phyloP scores from a whole-genome alignment of 2,797 vertebrate genomes.

The Petrocephalus sullivani region DNA sequence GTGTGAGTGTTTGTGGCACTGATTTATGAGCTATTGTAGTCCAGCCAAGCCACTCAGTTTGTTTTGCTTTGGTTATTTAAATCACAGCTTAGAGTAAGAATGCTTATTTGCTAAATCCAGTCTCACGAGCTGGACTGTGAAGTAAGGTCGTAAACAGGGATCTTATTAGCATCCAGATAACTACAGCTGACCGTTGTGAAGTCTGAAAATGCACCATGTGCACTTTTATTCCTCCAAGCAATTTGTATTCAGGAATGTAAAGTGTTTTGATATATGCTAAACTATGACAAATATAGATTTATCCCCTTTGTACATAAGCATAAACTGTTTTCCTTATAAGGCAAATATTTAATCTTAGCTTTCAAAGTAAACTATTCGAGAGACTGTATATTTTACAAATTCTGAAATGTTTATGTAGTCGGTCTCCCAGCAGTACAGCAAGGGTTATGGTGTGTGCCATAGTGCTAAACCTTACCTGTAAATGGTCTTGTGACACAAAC shows the following conservation, averaged over 20 bases:
- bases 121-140: background rate
- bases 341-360: background rate
- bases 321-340: background rate
- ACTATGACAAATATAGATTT: background rate
- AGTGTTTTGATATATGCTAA: slow-evolving; percentile 9
- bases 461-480: background rate
- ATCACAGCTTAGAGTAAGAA: background rate
- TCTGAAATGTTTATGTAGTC: background rate
- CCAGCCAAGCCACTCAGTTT: background rate
- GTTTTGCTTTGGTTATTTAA: background rate
- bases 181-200: background rate
- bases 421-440: background rate
- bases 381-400: background rate
- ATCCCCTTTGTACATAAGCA: background rate
- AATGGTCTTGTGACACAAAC: background rate
- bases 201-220: background rate
- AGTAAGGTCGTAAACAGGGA: background rate
- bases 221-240: background rate
- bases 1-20: background rate
- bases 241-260: background rate
- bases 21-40: background rate
- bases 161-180: background rate
- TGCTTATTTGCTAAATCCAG: background rate
- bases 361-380: background rate
- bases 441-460: background rate